A percentile compares a stretch with the other conserved stretches of the same genome.
Conservation (phyloP, 1,140 invertebrate species). For the Solen grandis region DNA sequence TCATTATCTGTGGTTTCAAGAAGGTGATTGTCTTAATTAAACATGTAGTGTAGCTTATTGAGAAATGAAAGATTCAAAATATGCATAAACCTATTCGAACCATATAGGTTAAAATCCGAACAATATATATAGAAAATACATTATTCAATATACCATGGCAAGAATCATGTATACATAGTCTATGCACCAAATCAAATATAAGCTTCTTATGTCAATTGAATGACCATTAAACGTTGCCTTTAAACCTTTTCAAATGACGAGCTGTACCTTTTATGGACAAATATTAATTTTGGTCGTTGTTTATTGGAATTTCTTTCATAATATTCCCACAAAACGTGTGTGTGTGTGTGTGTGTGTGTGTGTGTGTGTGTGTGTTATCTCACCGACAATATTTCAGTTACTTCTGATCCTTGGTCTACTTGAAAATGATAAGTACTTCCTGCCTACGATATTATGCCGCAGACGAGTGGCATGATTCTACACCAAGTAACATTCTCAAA, state of each 20-base stretch:
- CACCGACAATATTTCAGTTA: conserved; percentile 39
- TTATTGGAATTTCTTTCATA: conserved; percentile 41
- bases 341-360: conserved; percentile 2
- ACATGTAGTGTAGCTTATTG: background rate
- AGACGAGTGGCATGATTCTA: too few species aligned
- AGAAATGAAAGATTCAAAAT: background rate
- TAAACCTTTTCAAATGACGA: too few species aligned
- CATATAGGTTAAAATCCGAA: background rate
- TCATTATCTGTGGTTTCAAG: too few species aligned
- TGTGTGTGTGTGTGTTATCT: background rate
- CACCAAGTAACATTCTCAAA: too few species aligned
- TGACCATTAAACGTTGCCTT: too few species aligned
- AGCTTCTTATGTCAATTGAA: background rate
- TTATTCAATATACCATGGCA: too few species aligned
- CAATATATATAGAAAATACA: conserved; percentile 1
- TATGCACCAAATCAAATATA: background rate
- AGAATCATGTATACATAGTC: too few species aligned
- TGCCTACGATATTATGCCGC: too few species aligned
- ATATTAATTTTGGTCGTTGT: background rate
- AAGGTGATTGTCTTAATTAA: too few species aligned
- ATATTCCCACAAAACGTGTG: conserved; percentile 40
- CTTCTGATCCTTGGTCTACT: too few species aligned
- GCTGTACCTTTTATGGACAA: background rate
- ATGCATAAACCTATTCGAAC: background rate
- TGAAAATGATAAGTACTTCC: too few species aligned